These are phyloP conservation scores for Scaptomyza montana DNA, from an alignment of 1,140 invertebrate species.

Conservation along the genomic window DNA sequence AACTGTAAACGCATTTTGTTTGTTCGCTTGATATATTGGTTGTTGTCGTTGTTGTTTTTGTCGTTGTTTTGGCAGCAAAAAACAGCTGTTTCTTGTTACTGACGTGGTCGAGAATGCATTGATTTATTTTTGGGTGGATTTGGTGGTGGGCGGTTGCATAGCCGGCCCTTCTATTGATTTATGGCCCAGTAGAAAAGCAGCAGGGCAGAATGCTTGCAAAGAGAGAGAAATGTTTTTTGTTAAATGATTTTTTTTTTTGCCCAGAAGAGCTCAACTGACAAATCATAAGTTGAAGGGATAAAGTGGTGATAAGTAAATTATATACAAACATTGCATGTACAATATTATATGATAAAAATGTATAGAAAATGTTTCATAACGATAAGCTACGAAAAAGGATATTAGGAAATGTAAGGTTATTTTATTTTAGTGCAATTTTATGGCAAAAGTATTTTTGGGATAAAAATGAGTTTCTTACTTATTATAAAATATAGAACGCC, in stretches of 20 bases:
- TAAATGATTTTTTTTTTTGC: background rate
- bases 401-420: too few species aligned
- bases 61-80: background rate
- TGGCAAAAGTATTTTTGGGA: too few species aligned
- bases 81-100: background rate
- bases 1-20: constrained; percentile 24
- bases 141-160: background rate
- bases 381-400: too few species aligned
- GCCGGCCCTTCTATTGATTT: background rate
- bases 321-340: too few species aligned
- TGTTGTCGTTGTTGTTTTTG: constrained; percentile 1
- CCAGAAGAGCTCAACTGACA: background rate
- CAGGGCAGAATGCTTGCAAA: background rate
- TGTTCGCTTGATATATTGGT: constrained; percentile 2
- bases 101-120: constrained; percentile 9
- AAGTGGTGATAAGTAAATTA: too few species aligned
- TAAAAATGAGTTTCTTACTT: too few species aligned
- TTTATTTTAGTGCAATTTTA: too few species aligned
- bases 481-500: too few species aligned
- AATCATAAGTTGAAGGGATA: background rate
- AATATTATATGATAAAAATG: too few species aligned
- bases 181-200: background rate
- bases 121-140: constrained; percentile 1
- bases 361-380: too few species aligned
- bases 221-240: background rate